Percentiles rank a stretch among this genome's conserved stretches.
phyloP scores from a whole-genome alignment of 2,797 vertebrate species.

The Falco concolor region DNA sequence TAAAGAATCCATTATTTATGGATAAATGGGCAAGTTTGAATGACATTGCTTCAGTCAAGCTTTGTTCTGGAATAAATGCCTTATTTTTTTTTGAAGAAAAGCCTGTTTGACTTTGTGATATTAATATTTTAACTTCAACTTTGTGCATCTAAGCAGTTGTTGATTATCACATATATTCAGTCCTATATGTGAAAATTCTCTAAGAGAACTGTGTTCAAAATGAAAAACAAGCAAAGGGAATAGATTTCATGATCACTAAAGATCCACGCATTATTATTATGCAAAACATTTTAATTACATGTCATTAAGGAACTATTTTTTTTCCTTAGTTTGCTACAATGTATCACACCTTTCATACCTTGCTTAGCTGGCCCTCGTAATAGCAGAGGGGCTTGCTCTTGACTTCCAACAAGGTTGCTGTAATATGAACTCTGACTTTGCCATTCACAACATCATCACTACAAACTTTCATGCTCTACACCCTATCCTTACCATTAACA shows the following conservation, averaged over 20 bases:
- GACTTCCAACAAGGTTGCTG: not conserved
- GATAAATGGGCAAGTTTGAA: not conserved
- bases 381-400: not conserved
- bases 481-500: not conserved
- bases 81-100: not conserved
- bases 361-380: not conserved
- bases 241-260: not conserved
- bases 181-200: not conserved
- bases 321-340: not conserved
- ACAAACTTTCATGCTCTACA: not conserved
- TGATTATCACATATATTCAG: not conserved
- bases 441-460: not conserved
- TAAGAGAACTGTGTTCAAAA: not conserved
- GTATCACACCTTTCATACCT: not conserved
- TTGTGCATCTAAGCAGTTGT: not conserved
- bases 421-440: not conserved
- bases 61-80: not conserved
- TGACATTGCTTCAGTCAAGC: not conserved
- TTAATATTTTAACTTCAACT: not conserved
- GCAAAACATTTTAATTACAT: conserved; percentile 30
- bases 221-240: not conserved
- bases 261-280: conserved; percentile 29
- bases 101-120: not conserved
- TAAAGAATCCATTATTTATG: conserved; percentile 13
- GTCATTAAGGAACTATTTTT: conserved; percentile 7